Evolutionary conservation across 2,888 invertebrate genomes (phyloP).

Genomic region (Ditula angustiorana): DNA sequence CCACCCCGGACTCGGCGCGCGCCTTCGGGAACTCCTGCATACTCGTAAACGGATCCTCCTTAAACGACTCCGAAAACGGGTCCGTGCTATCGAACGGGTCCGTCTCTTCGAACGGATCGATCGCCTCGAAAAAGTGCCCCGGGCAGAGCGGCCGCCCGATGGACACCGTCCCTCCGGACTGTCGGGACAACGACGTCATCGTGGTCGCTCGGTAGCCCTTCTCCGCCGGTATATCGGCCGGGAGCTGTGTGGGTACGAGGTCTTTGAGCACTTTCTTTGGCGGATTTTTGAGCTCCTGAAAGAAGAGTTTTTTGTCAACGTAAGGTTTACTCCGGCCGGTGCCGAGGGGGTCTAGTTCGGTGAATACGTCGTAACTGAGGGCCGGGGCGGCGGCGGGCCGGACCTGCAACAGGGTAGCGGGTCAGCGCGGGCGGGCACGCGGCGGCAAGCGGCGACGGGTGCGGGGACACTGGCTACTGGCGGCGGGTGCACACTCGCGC

Average conservation of each 20-base stretch:
- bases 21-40: constrained; percentile 73
- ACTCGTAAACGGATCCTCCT: constrained; percentile 86
- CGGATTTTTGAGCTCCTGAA: constrained; percentile 97
- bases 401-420: constrained; percentile 77
- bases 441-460: not conserved
- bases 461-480: not conserved
- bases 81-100: constrained; percentile 91
- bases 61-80: constrained; percentile 87
- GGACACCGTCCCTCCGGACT: constrained; percentile 80
- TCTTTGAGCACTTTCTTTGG: constrained; percentile 97
- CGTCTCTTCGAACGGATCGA: constrained; percentile 87
- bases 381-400: constrained; percentile 66
- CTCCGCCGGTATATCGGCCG: constrained; percentile 67
- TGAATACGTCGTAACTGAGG: constrained; percentile 93
- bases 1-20: constrained; percentile 41
- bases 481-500: too few relatives aligned
- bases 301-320: constrained; percentile 98
- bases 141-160: constrained; percentile 69
- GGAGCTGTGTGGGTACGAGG: constrained; percentile 85
- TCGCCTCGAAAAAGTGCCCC: constrained; percentile 72
- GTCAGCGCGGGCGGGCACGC: constrained; percentile 14
- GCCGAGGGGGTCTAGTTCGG: constrained; percentile 96
- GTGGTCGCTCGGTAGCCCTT: constrained; percentile 74
- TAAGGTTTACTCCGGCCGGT: constrained; percentile 96
- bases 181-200: constrained; percentile 77